Evolutionary conservation across 2,888 invertebrate species (phyloP).

Genomic region (Chrysina gloriosa): DNA sequence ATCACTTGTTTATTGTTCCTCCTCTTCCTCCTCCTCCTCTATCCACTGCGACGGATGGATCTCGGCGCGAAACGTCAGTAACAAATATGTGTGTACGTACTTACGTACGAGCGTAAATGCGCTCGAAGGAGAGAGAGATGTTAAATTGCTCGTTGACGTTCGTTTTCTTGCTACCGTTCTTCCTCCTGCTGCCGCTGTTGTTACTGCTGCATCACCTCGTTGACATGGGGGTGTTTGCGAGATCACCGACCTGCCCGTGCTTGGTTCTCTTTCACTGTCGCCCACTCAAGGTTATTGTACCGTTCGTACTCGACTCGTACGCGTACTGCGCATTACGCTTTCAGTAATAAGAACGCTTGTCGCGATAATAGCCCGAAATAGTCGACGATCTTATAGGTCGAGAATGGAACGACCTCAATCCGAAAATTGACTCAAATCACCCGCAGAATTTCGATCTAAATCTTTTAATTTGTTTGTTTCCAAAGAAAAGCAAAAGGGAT

Average conservation of each 20-base stretch:
- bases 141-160: constrained; percentile 5
- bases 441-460: too few species aligned
- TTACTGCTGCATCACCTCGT: constrained; percentile 28
- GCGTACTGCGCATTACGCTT: constrained; percentile 34
- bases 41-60: neutral
- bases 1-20: constrained; percentile 27
- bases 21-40: neutral
- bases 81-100: too few species aligned
- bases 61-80: neutral
- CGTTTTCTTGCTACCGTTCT: neutral
- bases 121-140: constrained; percentile 5
- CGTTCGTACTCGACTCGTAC: constrained; percentile 19
- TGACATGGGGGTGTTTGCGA: constrained; percentile 34
- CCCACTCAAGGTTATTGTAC: constrained; percentile 47
- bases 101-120: too few species aligned
- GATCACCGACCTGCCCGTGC: constrained; percentile 37
- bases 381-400: too few species aligned
- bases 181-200: neutral
- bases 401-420: too few species aligned
- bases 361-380: neutral
- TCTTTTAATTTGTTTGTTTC: too few species aligned
- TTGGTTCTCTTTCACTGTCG: constrained; percentile 38
- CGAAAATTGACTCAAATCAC: too few species aligned
- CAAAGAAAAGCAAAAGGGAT: too few species aligned
- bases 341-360: constrained; percentile 18